Percentiles rank a stretch among this genome's conserved stretches.
These are phyloP conservation scores for Aeoliscus strigatus DNA, from an alignment of 2,797 vertebrate genomes.

Conservation along the genomic window DNA sequence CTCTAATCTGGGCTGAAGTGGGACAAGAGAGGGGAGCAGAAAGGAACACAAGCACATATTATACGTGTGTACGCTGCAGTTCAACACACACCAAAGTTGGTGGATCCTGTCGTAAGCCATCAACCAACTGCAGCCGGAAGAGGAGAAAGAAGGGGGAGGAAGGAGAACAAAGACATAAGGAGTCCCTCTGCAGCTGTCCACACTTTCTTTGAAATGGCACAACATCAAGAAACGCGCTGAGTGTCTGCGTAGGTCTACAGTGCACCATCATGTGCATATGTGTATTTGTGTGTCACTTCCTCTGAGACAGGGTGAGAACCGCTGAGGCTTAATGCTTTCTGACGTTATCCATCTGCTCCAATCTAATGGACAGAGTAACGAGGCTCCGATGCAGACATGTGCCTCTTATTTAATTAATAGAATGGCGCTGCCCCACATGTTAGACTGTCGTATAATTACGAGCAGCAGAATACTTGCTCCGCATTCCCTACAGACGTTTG, in stretches of 20 bases:
- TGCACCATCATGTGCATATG: slow-evolving; percentile 3
- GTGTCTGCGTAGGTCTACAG: background rate
- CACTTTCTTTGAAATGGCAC: slow-evolving; percentile 14
- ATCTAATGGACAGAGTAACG: slow-evolving; percentile 48
- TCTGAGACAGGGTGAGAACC: slow-evolving; percentile 32
- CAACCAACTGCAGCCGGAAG: slow-evolving; percentile 51
- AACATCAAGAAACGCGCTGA: background rate
- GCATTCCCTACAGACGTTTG: too few species aligned
- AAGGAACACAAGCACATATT: too few species aligned
- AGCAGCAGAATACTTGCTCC: too few species aligned
- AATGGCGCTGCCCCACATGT: slow-evolving; percentile 25
- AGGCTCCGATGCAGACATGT: slow-evolving; percentile 19
- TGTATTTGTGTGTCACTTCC: slow-evolving; percentile 19
- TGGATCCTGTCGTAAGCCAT: slow-evolving; percentile 57
- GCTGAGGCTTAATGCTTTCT: slow-evolving; percentile 46
- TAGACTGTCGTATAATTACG: too few species aligned
- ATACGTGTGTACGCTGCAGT: too few species aligned
- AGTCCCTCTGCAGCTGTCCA: slow-evolving; percentile 20
- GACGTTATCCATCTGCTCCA: slow-evolving; percentile 61
- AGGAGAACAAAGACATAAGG: slow-evolving; percentile 31
- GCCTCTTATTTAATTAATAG: slow-evolving; percentile 63
- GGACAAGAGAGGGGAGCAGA: slow-evolving; percentile 48
- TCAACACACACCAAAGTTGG: slow-evolving; percentile 24
- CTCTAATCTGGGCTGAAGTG: slow-evolving; percentile 69
- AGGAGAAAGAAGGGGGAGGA: slow-evolving; percentile 24